Percentiles rank a stretch among this genome's conserved stretches.
Conservation (phyloP, 2,113 vertebrate species). For the Chaetura pelagica region DNA sequence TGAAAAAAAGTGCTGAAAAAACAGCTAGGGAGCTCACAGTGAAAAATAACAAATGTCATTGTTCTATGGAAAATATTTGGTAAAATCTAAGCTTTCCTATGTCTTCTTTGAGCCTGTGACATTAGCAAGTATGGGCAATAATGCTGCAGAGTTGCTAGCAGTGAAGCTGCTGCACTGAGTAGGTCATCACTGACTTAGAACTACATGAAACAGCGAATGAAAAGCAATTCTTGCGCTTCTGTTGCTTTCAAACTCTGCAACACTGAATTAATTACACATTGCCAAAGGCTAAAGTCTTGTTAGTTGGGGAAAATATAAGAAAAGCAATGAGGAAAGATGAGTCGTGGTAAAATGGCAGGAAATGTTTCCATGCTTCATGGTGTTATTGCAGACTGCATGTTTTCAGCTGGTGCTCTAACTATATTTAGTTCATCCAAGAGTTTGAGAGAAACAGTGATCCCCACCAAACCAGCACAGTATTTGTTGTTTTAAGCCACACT, state of each 20-base stretch:
- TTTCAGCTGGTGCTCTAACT: neutral
- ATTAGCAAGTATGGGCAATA: neutral
- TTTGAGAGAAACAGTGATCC: neutral
- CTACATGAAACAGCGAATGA: neutral
- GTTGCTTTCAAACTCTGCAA: neutral
- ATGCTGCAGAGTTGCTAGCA: neutral
- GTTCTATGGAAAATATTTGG: neutral
- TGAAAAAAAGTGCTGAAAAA: neutral
- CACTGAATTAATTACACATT: neutral
- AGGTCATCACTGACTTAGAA: neutral
- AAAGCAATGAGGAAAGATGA: neutral
- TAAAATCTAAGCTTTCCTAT: neutral
- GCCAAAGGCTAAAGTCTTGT: neutral
- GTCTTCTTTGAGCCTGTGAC: neutral
- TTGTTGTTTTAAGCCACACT: neutral
- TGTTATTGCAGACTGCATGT: neutral
- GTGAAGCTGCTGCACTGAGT: neutral
- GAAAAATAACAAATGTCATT: fast-evolving
- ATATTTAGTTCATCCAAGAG: no score
- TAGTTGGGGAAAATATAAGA: neutral
- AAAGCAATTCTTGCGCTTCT: neutral
- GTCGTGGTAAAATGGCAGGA: neutral
- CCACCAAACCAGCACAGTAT: neutral
- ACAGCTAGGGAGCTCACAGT: neutral
- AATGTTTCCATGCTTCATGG: neutral